Evolutionary conservation across 2,888 invertebrate species (phyloP), one percentile per base, ranked within the genome.

Genomic region (Chymomyza caudatula): DNA sequence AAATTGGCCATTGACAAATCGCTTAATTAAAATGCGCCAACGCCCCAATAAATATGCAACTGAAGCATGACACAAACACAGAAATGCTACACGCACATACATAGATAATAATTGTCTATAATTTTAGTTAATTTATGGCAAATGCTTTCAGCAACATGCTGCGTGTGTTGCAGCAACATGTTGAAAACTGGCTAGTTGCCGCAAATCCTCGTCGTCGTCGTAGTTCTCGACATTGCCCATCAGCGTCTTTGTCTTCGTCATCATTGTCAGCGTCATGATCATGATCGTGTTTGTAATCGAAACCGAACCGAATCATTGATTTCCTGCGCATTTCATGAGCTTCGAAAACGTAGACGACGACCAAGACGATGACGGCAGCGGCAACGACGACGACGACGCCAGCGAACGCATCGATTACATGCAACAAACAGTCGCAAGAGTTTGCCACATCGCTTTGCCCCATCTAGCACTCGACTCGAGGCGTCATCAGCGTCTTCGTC

Each of bases 261-360:
- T 53, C 25, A 52, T 55, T 22, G 56, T 22, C 25, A 52, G 52
- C 20, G 56, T 22, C 25, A 61, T 67, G 52, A 29, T 22, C 44
- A 25, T 56, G 68, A 64, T 60, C 68, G 76, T 85, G 84, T 75
- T 74, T 87, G 88, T 88, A 88, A 88, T 88, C 83, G 88, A 88
- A 86, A 88, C 88, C 82, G 77, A 85, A 85, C 83, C 88, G 80
- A 87, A 85, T 83, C 87, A 88, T 88, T 85, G 87, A 88, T 88
- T 88, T 87, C 86, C 88, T 87, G 80, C 78, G 77, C 87, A 83
- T 75, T 81, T 81, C 77, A 83, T 76, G 85, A 83, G 85, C 76
- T 83, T 80, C 83, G 64, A 71, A 60, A 67, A 79, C 13, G n/a
- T 11, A 62, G 69, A 73, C 53, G 69, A 74, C 66, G 67, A 71